Conservation (phyloP, 2,888 invertebrate genomes). For the Caenorhabditis afra region DNA sequence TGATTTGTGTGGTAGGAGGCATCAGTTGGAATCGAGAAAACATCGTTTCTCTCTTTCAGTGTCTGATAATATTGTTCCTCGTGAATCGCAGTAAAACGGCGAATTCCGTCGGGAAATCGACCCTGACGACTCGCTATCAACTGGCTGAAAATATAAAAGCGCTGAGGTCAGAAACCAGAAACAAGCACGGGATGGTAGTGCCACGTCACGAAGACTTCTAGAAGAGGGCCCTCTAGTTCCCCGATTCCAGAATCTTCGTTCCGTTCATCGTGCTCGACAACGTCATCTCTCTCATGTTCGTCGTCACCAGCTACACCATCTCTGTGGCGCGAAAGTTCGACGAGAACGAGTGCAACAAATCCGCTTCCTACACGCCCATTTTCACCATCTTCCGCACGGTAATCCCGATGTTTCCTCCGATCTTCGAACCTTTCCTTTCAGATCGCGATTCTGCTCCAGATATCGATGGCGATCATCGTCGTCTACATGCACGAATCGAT, state of each 20-base stretch:
- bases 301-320: constrained; percentile 41
- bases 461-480: constrained; percentile 51
- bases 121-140: constrained; percentile 53
- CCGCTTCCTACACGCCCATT: constrained; percentile 25
- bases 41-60: constrained; percentile 37
- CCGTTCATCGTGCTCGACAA: constrained; percentile 56
- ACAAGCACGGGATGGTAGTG: background rate
- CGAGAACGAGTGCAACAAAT: constrained; percentile 44
- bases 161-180: constrained; percentile 39
- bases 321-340: constrained; percentile 39
- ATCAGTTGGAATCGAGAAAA: too few relatives aligned
- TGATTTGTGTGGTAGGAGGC: constrained; percentile 40
- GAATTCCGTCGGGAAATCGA: constrained; percentile 36
- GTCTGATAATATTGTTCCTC: constrained; percentile 42
- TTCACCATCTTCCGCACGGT: constrained; percentile 38
- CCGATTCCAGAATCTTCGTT: constrained; percentile 50
- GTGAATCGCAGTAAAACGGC: constrained; percentile 50
- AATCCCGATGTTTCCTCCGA: background rate
- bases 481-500: constrained; percentile 52
- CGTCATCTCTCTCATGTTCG: constrained; percentile 49
- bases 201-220: too few relatives aligned
- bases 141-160: constrained; percentile 59
- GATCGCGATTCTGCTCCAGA: constrained; percentile 56
- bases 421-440: constrained; percentile 3
- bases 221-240: too few relatives aligned